Base-by-base conservation (phyloP, 2,797 vertebrate species). In the Myotis findleyi region DNA sequence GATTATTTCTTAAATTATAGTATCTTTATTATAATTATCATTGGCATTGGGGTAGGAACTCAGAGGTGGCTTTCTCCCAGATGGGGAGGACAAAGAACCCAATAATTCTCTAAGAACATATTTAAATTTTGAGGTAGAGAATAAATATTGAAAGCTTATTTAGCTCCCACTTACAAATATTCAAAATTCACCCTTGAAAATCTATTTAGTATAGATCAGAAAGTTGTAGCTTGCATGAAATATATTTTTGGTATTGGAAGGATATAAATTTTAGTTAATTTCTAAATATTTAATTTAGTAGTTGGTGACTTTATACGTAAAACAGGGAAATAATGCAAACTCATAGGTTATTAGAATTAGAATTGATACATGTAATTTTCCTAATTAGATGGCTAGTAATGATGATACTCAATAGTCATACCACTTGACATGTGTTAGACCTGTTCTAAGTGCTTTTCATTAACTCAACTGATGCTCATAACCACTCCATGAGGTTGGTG, bases 211-310 rank as follows among this genome's bases (percentile, higher is more conserved):
- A 44, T 33, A 89, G 27, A 64, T n/a, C 20, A 36, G n/a, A 76
- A 73, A 93, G 36, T 66, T 79, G 14, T 72, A 72, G 13, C 21
- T 89, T 79, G 64, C 21, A 72, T 75, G 6, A 81, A 85, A 87
- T 41, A 86, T 33, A 59, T 90, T 76, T n/a, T 89, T 83, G 49
- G 14, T 55, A 72, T 13, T 57, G 8, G 13, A 49, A 81, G 4
- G 6, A n/a, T n/a, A 53, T 36, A 87, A 82, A 76, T 76, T 76
- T 91, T 76, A 76, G 20, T 85, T 77, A 44, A 84, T 68, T 72
- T 66, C 21, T 59, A 82, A 82, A 82, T 82, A 25, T 62, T 69
- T 89, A 75, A 82, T 87, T 90, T 59, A 41, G 25, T 57, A 79
- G 27, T 51, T 73, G 17, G 44, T 73, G 12, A 41, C 17, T 79